Evolutionary conservation across 1,140 invertebrate species (phyloP).

Genomic region (Sarcophaga bullata): DNA sequence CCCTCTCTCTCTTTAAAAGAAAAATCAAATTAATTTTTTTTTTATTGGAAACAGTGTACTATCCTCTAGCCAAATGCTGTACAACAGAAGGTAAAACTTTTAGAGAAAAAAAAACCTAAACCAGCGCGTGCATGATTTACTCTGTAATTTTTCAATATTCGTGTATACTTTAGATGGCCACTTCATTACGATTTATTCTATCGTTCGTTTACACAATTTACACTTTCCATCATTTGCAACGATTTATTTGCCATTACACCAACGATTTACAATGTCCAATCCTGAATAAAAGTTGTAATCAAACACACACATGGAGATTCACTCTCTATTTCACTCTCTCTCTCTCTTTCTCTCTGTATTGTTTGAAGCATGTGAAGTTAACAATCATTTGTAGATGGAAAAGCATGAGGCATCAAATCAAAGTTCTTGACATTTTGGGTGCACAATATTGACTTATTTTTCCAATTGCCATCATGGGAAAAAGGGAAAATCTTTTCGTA

Average conservation of each 20-base stretch:
- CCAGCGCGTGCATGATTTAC: not conserved
- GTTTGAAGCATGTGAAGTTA: not conserved
- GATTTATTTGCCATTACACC: not conserved
- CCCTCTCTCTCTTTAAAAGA: no score
- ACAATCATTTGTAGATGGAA: not conserved
- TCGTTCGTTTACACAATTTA: not conserved
- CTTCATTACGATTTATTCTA: not conserved
- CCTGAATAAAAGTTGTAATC: not conserved
- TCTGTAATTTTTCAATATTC: not conserved
- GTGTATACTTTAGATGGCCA: not conserved
- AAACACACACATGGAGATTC: not conserved
- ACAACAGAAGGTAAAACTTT: not conserved
- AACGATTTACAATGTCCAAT: not conserved
- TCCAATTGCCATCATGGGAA: not conserved
- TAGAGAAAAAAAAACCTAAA: not conserved
- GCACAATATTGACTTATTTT: not conserved
- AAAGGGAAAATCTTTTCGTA: no score
- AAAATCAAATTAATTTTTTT: not conserved
- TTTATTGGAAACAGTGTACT: not conserved
- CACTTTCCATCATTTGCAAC: not conserved
- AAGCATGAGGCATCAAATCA: conserved; percentile 30
- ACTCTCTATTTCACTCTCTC: not conserved
- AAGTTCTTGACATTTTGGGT: conserved; percentile 35
- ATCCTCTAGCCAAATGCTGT: not conserved
- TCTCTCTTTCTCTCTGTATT: no score